Evolutionary conservation across 1,140 invertebrate genomes (phyloP), one percentile per base, ranked within the genome.

Genomic region (Drosophila quadrilineata): DNA sequence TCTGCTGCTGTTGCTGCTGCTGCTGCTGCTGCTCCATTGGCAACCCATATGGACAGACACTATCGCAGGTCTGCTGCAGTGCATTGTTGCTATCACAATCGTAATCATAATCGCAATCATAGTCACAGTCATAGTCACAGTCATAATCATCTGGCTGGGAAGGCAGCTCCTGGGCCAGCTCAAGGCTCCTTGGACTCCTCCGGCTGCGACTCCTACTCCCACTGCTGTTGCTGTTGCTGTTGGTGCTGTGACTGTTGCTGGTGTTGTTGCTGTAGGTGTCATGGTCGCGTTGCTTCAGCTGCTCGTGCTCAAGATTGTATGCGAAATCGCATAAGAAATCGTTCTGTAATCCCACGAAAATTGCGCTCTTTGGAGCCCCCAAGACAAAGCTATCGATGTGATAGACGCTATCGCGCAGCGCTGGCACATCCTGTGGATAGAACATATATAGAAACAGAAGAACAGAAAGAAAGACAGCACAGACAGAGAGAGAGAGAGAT

Each of bases 371-470:
- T 21, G 88, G 88, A 43, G 85, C 88, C 6, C 77, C 85, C 74
- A 86, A 65, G 9, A 89, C 71, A 63, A 89, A 89, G 31, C 87
- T 87, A 71, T 89, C 88, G 66, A 89, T 89, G 68, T 89, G 87
- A 87, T 73, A 88, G 71, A 89, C 65, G 74, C 84, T 72, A 64
- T 85, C 64, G 48, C 75, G 43, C 33, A 85, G 46, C n/a, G 68
- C 68, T 52, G 88, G 87, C 69, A 87, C 69, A 26, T 88, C 87
- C 87, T 89, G 87, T 74, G 74, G 73, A 82, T 71, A 65, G 72
- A 84, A 64, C 71, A 86, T 64, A 86, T 69, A 71, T 58, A 85
- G 62, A 67, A 64, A 80, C 50, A 76, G 45, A 71, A 75, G 46
- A 66, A 65, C 60, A 70, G 54, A 64, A 29, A 63, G 28, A 69